A percentile compares a stretch with the other conserved stretches of the same genome.
Conservation (phyloP, 2,113 vertebrate genomes). For the Hydropotes inermis region DNA sequence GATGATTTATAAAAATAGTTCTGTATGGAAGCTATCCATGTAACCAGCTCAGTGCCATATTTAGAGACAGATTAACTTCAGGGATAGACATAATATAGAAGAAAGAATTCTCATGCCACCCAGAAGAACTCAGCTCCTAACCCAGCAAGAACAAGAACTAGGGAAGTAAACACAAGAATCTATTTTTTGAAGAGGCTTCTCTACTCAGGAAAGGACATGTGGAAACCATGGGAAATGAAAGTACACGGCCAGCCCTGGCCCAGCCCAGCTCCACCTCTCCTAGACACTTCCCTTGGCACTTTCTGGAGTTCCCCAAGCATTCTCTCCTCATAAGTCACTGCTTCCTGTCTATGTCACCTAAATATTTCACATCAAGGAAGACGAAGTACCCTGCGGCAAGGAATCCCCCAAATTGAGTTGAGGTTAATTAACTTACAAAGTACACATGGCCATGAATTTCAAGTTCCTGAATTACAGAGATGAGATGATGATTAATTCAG, state of each 20-base stretch:
- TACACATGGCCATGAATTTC: not conserved
- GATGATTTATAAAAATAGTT: not conserved
- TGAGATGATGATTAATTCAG: not conserved
- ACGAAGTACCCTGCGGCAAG: conserved; percentile 9
- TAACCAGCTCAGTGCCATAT: not conserved
- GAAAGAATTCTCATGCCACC: not conserved
- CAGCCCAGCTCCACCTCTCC: not conserved
- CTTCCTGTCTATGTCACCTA: conserved; percentile 37
- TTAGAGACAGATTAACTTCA: not conserved
- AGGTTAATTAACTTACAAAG: conserved; percentile 22
- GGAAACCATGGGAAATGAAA: conserved; percentile 30
- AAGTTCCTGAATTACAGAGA: not conserved
- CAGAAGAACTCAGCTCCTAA: not conserved
- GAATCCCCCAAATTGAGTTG: conserved; percentile 41
- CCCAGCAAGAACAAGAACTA: not conserved
- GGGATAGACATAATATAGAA: not conserved
- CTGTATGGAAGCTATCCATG: not conserved
- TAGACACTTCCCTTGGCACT: conserved; percentile 19
- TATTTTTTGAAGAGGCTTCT: conserved; percentile 1
- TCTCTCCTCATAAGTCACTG: conserved; percentile 5
- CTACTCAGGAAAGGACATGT: not conserved
- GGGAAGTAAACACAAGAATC: not conserved
- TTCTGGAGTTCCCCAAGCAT: conserved; percentile 63
- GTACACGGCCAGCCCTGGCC: not conserved
- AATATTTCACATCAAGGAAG: not conserved